phyloP scores from a whole-genome alignment of 2,113 vertebrate genomes.

The Muscicapa adusta region DNA sequence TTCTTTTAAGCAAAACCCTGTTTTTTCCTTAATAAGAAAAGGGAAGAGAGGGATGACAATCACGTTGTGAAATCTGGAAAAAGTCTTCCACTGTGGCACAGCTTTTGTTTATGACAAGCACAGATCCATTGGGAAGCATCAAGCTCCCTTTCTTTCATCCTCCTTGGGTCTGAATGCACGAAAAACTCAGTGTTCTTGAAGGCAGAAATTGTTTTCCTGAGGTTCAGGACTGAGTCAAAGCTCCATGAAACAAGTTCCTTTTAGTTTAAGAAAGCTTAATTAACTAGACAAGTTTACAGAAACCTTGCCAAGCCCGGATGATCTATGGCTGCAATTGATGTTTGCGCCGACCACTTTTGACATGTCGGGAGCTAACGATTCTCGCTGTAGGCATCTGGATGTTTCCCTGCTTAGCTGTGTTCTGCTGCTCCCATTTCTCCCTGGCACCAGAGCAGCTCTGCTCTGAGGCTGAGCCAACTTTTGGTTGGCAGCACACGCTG shows the following conservation, averaged over 20 bases:
- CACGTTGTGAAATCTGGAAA: neutral
- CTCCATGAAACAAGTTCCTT: neutral
- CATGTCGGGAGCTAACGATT: neutral
- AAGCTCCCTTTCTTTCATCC: neutral
- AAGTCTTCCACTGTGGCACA: neutral
- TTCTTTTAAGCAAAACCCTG: neutral
- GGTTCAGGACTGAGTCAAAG: neutral
- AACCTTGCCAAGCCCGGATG: neutral
- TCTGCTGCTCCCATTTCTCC: conserved; percentile 15
- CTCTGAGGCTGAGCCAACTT: neutral
- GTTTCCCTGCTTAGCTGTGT: neutral
- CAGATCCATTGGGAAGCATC: neutral
- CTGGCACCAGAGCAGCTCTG: conserved; percentile 24
- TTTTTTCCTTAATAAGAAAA: neutral
- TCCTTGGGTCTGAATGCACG: neutral
- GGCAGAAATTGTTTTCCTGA: neutral
- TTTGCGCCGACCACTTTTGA: neutral
- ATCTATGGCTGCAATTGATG: conserved; percentile 1
- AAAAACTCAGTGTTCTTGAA: neutral
- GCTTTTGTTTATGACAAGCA: neutral
- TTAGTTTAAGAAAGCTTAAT: conserved; percentile 11
- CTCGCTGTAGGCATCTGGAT: conserved; percentile 13
- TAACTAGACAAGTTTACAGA: conserved; percentile 8
- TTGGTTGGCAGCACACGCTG: neutral
- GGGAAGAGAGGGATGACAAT: neutral